Conservation (phyloP, 1,140 invertebrate species). For the Harlomillsia oculata region DNA sequence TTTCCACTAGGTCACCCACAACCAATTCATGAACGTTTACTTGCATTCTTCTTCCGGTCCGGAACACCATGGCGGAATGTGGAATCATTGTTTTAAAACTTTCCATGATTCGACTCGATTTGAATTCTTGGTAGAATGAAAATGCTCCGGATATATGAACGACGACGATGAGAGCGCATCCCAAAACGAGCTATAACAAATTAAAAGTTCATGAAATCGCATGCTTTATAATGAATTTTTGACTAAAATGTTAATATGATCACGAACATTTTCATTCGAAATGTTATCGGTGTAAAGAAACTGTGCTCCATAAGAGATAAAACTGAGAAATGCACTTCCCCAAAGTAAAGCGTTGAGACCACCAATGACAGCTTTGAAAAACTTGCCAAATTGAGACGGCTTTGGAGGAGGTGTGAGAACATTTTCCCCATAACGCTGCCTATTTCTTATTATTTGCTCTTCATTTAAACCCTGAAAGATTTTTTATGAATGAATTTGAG, state of each 20-base stretch:
- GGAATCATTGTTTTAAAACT: slow-evolving; percentile 94
- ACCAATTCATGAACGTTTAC: slow-evolving; percentile 58
- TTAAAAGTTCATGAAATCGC: not conserved
- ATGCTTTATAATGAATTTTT: not conserved
- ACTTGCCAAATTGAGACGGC: slow-evolving; percentile 14
- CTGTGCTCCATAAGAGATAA: slow-evolving; percentile 26
- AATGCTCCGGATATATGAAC: slow-evolving; percentile 94
- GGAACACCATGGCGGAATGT: slow-evolving; percentile 46
- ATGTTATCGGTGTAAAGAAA: slow-evolving; percentile 22
- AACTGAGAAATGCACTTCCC: slow-evolving; percentile 23
- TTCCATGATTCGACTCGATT: slow-evolving; percentile 91
- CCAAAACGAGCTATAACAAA: slow-evolving; percentile 64
- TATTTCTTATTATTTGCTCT: slow-evolving; percentile 20
- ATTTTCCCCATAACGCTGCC: slow-evolving; percentile 28
- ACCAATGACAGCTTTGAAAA: slow-evolving; percentile 17
- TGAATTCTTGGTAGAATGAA: slow-evolving; percentile 62
- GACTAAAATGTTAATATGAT: not conserved
- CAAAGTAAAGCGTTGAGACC: slow-evolving; percentile 29
- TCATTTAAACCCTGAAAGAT: slow-evolving; percentile 21
- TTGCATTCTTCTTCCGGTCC: slow-evolving; percentile 52
- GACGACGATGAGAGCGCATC: slow-evolving; percentile 86
- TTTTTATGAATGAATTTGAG: not conserved
- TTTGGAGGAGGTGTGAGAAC: slow-evolving; percentile 28
- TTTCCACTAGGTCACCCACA: slow-evolving; percentile 70
- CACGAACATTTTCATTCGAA: slow-evolving; percentile 22